Evolutionary conservation across 2,113 vertebrate species (phyloP), one percentile per base, ranked within the genome.

Genomic region (Nycticryphes semicollaris): DNA sequence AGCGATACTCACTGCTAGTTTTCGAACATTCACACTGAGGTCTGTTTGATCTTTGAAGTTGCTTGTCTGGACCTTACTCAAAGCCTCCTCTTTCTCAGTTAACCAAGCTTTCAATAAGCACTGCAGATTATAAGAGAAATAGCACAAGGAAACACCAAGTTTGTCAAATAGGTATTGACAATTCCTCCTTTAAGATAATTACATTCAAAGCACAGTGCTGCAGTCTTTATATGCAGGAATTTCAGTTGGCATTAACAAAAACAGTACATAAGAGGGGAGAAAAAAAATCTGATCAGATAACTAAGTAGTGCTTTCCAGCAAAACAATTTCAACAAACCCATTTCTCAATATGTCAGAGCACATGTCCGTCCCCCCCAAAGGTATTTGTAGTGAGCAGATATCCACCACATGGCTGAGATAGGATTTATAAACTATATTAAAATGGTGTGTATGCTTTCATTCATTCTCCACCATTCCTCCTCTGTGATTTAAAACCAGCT

Each of bases 71-170:
- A 99, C 98, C 95, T 99, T 98, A 95, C 94, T 98, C 97, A 99
- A 97, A 78, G 98, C 98, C 27, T 98, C 98, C 94, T 99, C 99
- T 95, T 99, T 99, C 96, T 99, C 99, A 17, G 96, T 97, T 81
- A 99, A 95, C 99, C 99, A 99, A 10, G 97, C 97, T 94, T 98
- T 98, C 96, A 99, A 98, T 89, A 99, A 97, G 95, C 98, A 98
- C 99, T 99, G 92, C 16, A 92, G 90, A 90, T 67, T 81, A 75
- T 22, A 90, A 91, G 64, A 62, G 94, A 93, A 90, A 93, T 0
- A 93, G 27, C 47, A 75, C 8, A 80, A 84, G 78, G 91, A 76
- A 87, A 87, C 12, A 81, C 8, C 22, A 78, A 24, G 17, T 35
- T 11, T 50, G 45, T 76, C 39, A 87, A 92, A 87, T 12, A 68